Evolutionary conservation across 2,888 invertebrate species (phyloP), one percentile per base, ranked within the genome.

Genomic region (Rhabditophanes sp.): DNA sequence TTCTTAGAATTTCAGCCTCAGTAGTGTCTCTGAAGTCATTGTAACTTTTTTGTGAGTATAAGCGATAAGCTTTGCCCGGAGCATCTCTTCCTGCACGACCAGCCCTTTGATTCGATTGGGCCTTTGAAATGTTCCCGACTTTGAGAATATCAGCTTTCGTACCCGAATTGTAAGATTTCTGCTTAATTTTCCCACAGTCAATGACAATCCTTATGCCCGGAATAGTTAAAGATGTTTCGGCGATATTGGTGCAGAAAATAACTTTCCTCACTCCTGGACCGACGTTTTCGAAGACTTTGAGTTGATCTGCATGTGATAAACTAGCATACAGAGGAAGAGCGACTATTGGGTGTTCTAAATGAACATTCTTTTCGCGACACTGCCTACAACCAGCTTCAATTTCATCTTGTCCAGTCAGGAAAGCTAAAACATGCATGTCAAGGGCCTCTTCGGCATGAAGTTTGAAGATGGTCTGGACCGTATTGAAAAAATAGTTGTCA

Each of bases 181-280:
- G 47, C 29, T 66, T 65, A 3, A 64, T 56, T 42, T 59, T 61
- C 16, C 65, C 65, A 3, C 49, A 51, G 35, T 65, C 65, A 29
- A 65, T 47, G 7, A 64, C 82, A 67, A 84, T 83, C 17, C 78
- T 78, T 43, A 96, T 77, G 15, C 87, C 87, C 3, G 80, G 78
- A 56, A 93, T 87, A 0, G 93, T 93, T n/a, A 96, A 76, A 2
- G 88, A 88, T 0, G 93, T 85, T 68, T 96, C 93, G 0, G 93
- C 90, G 34, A 96, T 81, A 65, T 96, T 93, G 1, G 90, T 93
- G 0, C 90, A 81, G 7, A 93, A 71, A 0, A 96, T 76, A 20
- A 90, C 77, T 69, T 90, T 90, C 15, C 20, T 15, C 14, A 41
- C 44, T 12, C 18, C 25, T 11, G 41, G 35, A 21, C 35, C 25